Base-by-base conservation (phyloP, 2,888 invertebrate species). In the Syritta pipiens region DNA sequence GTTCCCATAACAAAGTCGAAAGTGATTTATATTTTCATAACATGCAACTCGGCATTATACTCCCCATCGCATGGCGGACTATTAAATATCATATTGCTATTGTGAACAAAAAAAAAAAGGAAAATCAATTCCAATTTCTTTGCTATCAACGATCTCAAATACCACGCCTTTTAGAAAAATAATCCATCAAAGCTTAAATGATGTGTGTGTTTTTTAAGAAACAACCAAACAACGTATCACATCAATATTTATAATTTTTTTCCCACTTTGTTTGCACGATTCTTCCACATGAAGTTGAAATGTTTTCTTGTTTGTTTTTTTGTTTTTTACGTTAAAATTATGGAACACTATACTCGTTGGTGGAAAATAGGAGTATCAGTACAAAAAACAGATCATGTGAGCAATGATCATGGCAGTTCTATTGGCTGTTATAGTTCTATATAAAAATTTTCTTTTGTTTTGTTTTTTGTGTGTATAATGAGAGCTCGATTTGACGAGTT, bases 391-490 rank as follows among this genome's bases (percentile, higher is more conserved):
- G 67, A 74, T 74, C 74, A 79, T 40, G 7, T 59, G 57, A 32
- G 10, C 30, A 20, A 72, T 79, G 79, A 74, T 68, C 79, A 68
- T 74, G 79, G 79, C 79, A 79, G 79, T 79, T 79, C 74, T 79
- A 79, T 79, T 74, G 74, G 79, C 79, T 79, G 67, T 68, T 62
- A 46, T 48, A 65, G 44, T 65, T 72, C 48, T 74, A 67, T 62
- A 49, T 68, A 67, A 65, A 72, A 71, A 62, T 32, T 62, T 49
- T 49, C 51, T 19, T 17, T 44, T 17, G n/a, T n/a, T n/a, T 42
- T 26, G 19, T 17, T 24, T 75, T 46, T 42, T 53, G 12, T 49
- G 57, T 72, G 40, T 75, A 59, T 48, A 44, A 63, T 71, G 57
- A n/a, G n/a, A 60, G 19, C 65, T 72, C 65, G 77, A 46, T 51